Base-by-base conservation (phyloP, 1,140 invertebrate species). In the Rhagoletis pomonella region DNA sequence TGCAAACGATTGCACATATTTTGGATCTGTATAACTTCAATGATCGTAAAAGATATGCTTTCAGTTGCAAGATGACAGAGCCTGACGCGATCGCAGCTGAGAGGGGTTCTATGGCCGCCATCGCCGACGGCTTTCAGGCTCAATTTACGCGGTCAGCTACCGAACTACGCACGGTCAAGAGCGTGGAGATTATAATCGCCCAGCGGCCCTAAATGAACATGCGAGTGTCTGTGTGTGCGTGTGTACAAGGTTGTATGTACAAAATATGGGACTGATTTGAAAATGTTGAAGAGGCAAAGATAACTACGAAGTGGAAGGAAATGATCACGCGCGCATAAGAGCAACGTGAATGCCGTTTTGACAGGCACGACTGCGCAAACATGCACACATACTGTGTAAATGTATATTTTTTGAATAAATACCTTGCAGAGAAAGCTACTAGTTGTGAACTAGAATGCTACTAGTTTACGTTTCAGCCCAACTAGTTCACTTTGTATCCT, bases 91-190 rank as follows among this genome's bases (percentile, higher is more conserved):
- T 62, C 12, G 60, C 29, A 14, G n/a, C 0, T 55, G 50, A 55
- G 5, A 55, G 5, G 67, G 39, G 12, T 29, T 29, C 9, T 69
- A 19, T 12, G 67, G 12, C 67, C 17, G 42, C 67, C 73, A 77
- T 19, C 47, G 47, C 73, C 73, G 73, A n/a, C 47, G 73, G 73
- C 73, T 81, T 81, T 81, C 73, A 81, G 73, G 73, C 73, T 81
- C 73, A 81, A 81, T 81, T 81, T 81, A 81, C 73, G 73, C 50
- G 73, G 73, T 81, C 42, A 81, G 73, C 73, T 81, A 81, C 73
- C 73, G 73, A 55, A 55, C 73, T 81, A 81, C 73, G 73, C 73
- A 81, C 73, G 73, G 73, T 81, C 73, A 81, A 81, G 73, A 81
- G 73, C 73, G 73, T 81, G 73, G 47, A 81, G 73, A 81, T 81